These are phyloP conservation scores for Apteryx owenii DNA, from an alignment of 2,113 vertebrate species.

Conservation along the genomic window DNA sequence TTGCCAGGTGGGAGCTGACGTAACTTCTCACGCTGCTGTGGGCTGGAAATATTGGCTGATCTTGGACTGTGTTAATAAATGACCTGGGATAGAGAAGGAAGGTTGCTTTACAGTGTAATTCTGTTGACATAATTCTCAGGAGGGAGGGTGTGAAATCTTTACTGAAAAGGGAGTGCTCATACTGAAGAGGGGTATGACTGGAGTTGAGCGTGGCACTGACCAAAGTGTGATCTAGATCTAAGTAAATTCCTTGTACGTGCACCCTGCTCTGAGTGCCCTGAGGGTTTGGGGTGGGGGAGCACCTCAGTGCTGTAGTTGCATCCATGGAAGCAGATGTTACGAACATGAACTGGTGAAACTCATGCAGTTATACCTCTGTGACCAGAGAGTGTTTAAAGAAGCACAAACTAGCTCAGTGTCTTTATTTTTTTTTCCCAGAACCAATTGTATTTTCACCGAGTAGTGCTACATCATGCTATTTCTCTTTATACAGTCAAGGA, in stretches of 20 bases:
- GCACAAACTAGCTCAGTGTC: not conserved
- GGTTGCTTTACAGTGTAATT: not conserved
- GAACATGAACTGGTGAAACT: too few species aligned
- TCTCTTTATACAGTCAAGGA: not conserved
- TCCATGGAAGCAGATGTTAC: not conserved
- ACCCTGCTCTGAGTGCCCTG: not conserved
- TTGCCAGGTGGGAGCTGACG: constrained; percentile 6
- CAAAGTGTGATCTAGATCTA: rapidly evolving
- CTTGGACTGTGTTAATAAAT: constrained; percentile 54
- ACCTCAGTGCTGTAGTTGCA: not conserved
- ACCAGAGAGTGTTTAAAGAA: not conserved
- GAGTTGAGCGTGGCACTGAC: not conserved
- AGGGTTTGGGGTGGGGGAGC: too few species aligned
- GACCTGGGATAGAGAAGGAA: not conserved
- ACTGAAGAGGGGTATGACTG: rapidly evolving
- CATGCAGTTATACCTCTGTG: rapidly evolving
- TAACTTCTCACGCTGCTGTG: not conserved
- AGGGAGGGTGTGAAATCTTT: not conserved
- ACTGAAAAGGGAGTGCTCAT: not conserved
- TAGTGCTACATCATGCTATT: not conserved
- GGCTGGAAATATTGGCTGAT: constrained; percentile 1
- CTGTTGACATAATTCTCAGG: not conserved
- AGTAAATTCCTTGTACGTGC: not conserved
- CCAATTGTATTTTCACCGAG: rapidly evolving
- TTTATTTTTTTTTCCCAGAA: not conserved